Conservation (phyloP, 1,140 invertebrate genomes). For the Micrasema longulum region DNA sequence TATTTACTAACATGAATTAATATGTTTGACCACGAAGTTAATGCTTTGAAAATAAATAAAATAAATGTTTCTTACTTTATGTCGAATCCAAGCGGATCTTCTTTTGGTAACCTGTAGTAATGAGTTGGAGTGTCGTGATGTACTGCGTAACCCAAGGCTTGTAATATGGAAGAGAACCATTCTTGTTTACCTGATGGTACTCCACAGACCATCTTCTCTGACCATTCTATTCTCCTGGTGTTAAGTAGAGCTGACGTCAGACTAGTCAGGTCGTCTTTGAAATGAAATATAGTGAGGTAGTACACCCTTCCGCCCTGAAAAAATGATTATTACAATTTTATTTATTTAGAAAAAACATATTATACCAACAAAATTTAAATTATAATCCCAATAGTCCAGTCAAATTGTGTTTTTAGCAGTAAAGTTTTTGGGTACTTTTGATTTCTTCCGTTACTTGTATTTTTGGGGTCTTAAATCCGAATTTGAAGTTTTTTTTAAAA, state of each 20-base stretch:
- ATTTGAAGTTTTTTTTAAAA: too few species aligned
- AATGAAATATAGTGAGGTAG: conserved; percentile 48
- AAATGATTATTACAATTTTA: not conserved
- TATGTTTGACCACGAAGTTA: too few species aligned
- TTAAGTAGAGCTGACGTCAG: conserved; percentile 50
- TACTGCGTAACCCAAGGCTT: conserved; percentile 17
- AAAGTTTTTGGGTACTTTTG: too few species aligned
- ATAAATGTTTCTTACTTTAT: not conserved
- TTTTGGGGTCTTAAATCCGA: too few species aligned
- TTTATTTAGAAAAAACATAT: not conserved
- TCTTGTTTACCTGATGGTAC: conserved; percentile 17
- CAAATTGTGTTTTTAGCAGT: too few species aligned
- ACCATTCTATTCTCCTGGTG: conserved; percentile 53
- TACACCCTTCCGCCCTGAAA: conserved; percentile 28
- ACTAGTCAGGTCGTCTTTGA: conserved; percentile 49
- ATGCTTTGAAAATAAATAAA: too few species aligned
- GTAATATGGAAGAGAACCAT: conserved; percentile 42
- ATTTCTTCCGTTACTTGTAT: too few species aligned
- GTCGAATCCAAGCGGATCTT: conserved; percentile 6
- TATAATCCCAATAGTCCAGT: too few species aligned
- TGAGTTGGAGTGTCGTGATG: conserved; percentile 35
- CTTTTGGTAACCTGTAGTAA: conserved; percentile 39
- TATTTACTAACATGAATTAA: too few species aligned
- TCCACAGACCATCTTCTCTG: conserved; percentile 46
- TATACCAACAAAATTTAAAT: too few species aligned